These are phyloP conservation scores for Drosophila carrolli DNA, from an alignment of 1,140 invertebrate genomes.

Conservation along the genomic window DNA sequence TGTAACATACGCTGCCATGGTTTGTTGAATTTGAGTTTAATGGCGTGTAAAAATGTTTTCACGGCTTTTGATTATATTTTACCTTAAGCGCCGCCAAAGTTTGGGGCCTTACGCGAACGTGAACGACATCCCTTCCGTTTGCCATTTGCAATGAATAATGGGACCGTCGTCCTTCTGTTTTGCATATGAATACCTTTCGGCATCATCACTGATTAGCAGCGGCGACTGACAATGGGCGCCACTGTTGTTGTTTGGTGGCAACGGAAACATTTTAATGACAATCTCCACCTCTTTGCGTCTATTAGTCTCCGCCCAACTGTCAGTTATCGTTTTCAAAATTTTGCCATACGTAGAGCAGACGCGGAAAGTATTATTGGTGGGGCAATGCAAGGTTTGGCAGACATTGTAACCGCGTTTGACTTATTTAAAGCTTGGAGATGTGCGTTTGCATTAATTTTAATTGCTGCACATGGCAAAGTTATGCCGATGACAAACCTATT, in stretches of 20 bases:
- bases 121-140: constrained; percentile 73
- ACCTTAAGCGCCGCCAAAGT: constrained; percentile 77
- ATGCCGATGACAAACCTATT: constrained; percentile 54
- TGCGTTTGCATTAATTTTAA: constrained; percentile 65
- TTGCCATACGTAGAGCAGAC: constrained; percentile 37
- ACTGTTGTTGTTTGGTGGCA: constrained; percentile 7
- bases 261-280: constrained; percentile 80
- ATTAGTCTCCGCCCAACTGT: constrained; percentile 32
- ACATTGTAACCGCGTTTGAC: constrained; percentile 52
- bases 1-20: constrained; percentile 76
- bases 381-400: constrained; percentile 55
- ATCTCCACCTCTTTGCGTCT: constrained; percentile 27
- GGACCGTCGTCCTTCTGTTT: constrained; percentile 50
- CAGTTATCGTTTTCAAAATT: constrained; percentile 79
- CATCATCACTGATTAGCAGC: constrained; percentile 73
- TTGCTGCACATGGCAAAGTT: constrained; percentile 61
- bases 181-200: constrained; percentile 79
- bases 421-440: constrained; percentile 65
- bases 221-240: constrained; percentile 67
- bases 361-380: constrained; percentile 13
- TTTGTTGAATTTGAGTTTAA: constrained; percentile 83
- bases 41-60: constrained; percentile 83
- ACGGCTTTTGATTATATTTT: constrained; percentile 83
- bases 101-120: constrained; percentile 22
- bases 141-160: constrained; percentile 80